These are phyloP conservation scores for Oryzias sinensis DNA, from an alignment of 2,797 vertebrate species.

Conservation along the genomic window DNA sequence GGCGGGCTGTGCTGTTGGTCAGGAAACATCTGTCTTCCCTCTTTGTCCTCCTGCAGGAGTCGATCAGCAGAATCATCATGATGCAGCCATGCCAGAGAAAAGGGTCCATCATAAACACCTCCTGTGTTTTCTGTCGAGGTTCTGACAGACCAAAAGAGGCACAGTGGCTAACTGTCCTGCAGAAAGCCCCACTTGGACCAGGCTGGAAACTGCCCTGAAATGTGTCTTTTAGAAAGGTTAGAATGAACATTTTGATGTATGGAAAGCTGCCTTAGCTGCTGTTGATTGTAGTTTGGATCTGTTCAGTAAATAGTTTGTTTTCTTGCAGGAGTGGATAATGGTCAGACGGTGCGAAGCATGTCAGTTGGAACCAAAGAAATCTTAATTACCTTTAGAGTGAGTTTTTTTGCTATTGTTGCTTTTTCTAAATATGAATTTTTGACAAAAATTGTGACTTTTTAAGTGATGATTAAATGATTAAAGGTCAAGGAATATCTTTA, in stretches of 20 bases:
- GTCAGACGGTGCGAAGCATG: constrained; percentile 91
- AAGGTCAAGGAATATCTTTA: too few species aligned
- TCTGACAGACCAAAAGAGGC: constrained; percentile 87
- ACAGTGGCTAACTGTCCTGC: too few species aligned
- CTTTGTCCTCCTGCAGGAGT: constrained; percentile 77
- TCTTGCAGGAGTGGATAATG: constrained; percentile 87
- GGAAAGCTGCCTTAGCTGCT: neutral
- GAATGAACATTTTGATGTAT: neutral
- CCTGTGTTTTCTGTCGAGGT: constrained; percentile 83
- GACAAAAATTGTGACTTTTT: too few species aligned
- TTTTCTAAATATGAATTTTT: neutral
- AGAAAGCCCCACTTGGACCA: too few species aligned
- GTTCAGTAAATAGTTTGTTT: neutral
- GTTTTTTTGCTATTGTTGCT: constrained; percentile 29
- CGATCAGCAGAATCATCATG: too few species aligned
- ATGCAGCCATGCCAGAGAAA: too few species aligned
- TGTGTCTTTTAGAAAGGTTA: neutral
- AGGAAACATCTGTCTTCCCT: too few species aligned
- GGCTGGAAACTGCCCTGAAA: too few species aligned
- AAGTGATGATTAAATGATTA: too few species aligned
- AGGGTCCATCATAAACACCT: constrained; percentile 81
- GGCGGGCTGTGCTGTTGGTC: too few species aligned
- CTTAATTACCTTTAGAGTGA: constrained; percentile 90
- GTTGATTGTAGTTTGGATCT: neutral
- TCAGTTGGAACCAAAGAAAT: constrained; percentile 87